phyloP scores from a whole-genome alignment of 2,888 invertebrate genomes.

The Rhamphomyia laevipes region DNA sequence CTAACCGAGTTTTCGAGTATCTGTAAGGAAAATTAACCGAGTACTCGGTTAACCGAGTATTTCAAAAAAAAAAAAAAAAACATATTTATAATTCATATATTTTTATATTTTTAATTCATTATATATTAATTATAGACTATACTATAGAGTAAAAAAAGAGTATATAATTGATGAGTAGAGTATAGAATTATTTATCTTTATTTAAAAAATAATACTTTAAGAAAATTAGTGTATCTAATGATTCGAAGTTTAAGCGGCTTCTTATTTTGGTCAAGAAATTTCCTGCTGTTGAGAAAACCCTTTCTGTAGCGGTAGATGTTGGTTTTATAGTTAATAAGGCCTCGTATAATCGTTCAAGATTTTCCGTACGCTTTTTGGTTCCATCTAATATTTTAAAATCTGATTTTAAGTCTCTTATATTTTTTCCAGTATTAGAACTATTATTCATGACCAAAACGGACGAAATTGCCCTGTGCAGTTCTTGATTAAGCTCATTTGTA shows the following conservation, averaged over 20 bases:
- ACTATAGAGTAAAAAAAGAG: neutral
- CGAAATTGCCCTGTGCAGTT: neutral
- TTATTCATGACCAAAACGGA: neutral
- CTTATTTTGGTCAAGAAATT: neutral
- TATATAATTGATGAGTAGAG: slow-evolving; percentile 4
- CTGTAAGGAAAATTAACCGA: no score
- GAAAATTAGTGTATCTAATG: neutral
- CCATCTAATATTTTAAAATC: neutral
- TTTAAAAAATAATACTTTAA: neutral
- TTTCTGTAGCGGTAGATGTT: neutral
- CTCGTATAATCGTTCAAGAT: neutral
- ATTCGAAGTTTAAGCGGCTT: neutral
- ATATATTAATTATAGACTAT: no score
- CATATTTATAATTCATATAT: no score
- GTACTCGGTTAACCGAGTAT: no score
- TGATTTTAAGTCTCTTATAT: neutral
- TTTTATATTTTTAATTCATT: no score
- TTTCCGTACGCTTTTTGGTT: neutral
- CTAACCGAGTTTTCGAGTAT: no score
- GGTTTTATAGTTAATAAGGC: neutral
- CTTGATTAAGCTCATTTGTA: neutral
- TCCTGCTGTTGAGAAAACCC: neutral
- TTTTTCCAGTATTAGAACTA: neutral
- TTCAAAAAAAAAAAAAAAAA: no score
- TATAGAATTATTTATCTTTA: neutral